Conservation (phyloP, 2,888 invertebrate genomes). For the Diaprepes abbreviatus region DNA sequence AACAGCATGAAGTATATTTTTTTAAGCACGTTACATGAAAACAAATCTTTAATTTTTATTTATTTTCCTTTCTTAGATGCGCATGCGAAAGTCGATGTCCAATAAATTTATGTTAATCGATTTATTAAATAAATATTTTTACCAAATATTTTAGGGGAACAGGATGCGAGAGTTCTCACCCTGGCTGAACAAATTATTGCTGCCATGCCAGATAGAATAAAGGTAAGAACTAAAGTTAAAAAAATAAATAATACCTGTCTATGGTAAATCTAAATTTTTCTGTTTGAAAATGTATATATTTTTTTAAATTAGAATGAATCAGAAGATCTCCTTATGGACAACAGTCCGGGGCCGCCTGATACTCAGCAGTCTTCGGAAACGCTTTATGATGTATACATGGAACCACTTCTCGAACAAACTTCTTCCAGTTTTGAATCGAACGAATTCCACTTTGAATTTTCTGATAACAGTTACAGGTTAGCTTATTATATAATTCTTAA, state of each 20-base stretch:
- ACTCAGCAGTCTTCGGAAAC: constrained; percentile 66
- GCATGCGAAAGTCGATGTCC: neutral
- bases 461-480: constrained; percentile 85
- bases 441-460: constrained; percentile 86
- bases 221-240: constrained; percentile 75
- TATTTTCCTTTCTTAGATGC: no score
- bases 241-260: no score
- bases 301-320: constrained; percentile 77
- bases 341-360: constrained; percentile 72
- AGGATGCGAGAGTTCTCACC: constrained; percentile 91
- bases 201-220: constrained; percentile 97
- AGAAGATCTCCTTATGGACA: constrained; percentile 76
- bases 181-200: constrained; percentile 98
- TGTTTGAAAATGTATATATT: constrained; percentile 10
- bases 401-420: constrained; percentile 78
- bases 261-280: no score
- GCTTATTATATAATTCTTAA: no score
- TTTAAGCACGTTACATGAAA: neutral
- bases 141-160: constrained; percentile 78
- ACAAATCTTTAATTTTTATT: neutral
- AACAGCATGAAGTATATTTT: neutral
- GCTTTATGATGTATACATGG: constrained; percentile 80
- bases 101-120: no score
- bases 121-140: neutral
- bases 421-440: constrained; percentile 75